These are phyloP conservation scores for Nomada ruficornis DNA, from an alignment of 2,888 invertebrate species.

Conservation along the genomic window DNA sequence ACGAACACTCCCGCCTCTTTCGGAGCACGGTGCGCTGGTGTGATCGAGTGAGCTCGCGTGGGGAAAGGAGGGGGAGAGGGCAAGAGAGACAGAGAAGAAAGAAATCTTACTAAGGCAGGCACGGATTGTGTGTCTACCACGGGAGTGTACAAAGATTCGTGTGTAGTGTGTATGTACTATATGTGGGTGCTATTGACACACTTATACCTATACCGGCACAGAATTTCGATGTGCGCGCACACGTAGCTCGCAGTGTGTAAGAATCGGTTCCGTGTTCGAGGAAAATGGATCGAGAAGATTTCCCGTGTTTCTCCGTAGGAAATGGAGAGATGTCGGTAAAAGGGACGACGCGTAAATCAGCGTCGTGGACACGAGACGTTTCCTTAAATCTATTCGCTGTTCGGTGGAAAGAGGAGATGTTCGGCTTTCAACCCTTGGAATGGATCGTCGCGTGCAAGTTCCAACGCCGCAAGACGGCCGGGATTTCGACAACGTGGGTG, in stretches of 20 bases:
- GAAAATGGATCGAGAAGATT: constrained; percentile 18
- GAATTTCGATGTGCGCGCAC: neutral
- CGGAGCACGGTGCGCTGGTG: constrained; percentile 29
- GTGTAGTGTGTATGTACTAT: constrained; percentile 11
- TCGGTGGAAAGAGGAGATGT: neutral
- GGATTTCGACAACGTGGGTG: constrained; percentile 39
- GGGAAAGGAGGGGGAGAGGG: constrained; percentile 30
- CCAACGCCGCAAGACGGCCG: constrained; percentile 5
- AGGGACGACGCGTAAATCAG: constrained; percentile 2
- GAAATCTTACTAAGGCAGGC: constrained; percentile 56
- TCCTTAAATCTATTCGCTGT: neutral
- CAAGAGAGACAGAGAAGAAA: constrained; percentile 48
- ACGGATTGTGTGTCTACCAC: constrained; percentile 40
- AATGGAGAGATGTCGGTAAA: neutral
- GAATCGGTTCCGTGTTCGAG: neutral
- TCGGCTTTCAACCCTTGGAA: neutral
- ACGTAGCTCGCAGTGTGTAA: neutral
- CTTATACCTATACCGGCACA: constrained; percentile 62
- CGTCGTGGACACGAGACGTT: neutral
- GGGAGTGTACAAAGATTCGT: constrained; percentile 45
- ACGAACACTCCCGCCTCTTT: constrained; percentile 41
- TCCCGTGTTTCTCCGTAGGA: neutral
- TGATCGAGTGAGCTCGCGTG: constrained; percentile 23
- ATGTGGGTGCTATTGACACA: constrained; percentile 73
- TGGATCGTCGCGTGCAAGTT: constrained; percentile 17